These are phyloP conservation scores for Microctenopoma stevenorrisi DNA, from an alignment of 2,797 vertebrate species.

Conservation along the genomic window DNA sequence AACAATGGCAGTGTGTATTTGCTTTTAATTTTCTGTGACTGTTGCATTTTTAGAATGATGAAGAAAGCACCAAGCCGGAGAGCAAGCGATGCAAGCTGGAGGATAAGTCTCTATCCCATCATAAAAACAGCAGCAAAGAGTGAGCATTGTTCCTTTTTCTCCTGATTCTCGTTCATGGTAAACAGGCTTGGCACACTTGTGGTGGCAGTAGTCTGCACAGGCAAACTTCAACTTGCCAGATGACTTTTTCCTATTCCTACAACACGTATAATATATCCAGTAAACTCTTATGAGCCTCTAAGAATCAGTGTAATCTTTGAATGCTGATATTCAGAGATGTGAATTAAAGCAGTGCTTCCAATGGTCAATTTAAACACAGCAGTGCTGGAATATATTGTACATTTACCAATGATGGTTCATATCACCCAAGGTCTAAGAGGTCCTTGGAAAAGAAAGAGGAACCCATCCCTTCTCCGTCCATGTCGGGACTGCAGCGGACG, in stretches of 20 bases:
- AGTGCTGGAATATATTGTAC: background rate
- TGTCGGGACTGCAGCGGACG: conserved; percentile 88
- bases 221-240: conserved; percentile 11
- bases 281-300: conserved; percentile 9
- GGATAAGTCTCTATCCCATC: conserved; percentile 89
- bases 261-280: conserved; percentile 21
- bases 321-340: conserved; percentile 3
- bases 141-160: conserved; percentile 76
- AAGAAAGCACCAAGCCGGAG: conserved; percentile 89
- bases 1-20: background rate
- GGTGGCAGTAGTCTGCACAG: conserved; percentile 31
- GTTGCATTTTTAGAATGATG: conserved; percentile 86
- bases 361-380: background rate
- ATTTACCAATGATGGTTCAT: background rate
- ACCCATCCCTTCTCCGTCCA: conserved; percentile 92
- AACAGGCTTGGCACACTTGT: conserved; percentile 7
- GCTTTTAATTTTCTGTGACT: conserved; percentile 1
- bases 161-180: conserved; percentile 14
- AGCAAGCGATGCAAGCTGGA: conserved; percentile 94
- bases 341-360: background rate
- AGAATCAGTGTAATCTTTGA: conserved; percentile 18
- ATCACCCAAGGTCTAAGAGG: conserved; percentile 88
- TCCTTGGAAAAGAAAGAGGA: conserved; percentile 93
- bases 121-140: conserved; percentile 95
- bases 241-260: background rate